A percentile compares a stretch with the other conserved stretches of the same genome.
Evolutionary conservation across 2,888 invertebrate genomes (phyloP).

Genomic region (Philereme vetulata): DNA sequence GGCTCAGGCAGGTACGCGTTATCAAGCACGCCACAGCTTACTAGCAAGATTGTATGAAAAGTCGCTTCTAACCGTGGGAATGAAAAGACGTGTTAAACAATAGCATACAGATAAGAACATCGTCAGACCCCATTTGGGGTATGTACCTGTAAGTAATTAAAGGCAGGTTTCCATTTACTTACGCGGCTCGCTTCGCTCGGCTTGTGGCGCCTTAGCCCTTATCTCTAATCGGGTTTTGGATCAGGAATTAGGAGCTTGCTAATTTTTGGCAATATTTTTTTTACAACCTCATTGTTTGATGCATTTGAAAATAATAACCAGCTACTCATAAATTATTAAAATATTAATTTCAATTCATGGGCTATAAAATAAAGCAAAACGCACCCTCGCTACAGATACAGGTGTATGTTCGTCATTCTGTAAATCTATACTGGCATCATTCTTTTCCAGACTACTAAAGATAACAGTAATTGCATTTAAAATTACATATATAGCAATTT

Average conservation of each 20-base stretch:
- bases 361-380: slow-evolving; percentile 11
- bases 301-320: background rate
- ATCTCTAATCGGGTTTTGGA: slow-evolving; percentile 18
- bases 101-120: slow-evolving; percentile 75
- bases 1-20: slow-evolving; percentile 61
- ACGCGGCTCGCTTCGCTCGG: slow-evolving; percentile 30
- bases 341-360: slow-evolving; percentile 19
- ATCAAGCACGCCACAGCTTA: slow-evolving; percentile 62
- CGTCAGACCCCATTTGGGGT: slow-evolving; percentile 77
- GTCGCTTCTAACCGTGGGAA: slow-evolving; percentile 72
- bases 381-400: slow-evolving; percentile 64
- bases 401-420: slow-evolving; percentile 65
- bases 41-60: slow-evolving; percentile 23
- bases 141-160: slow-evolving; percentile 67
- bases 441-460: slow-evolving; percentile 44
- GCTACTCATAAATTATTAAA: slow-evolving; percentile 4
- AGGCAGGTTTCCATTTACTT: slow-evolving; percentile 63
- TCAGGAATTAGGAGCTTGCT: background rate
- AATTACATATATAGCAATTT: too few species aligned
- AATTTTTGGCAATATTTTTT: too few species aligned
- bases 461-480: too few species aligned
- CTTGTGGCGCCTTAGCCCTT: slow-evolving; percentile 32
- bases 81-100: slow-evolving; percentile 81
- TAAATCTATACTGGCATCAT: slow-evolving; percentile 49
- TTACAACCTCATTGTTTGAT: too few species aligned